These are phyloP conservation scores for Sylvia borin DNA, from an alignment of 2,797 vertebrate genomes.

Conservation along the genomic window DNA sequence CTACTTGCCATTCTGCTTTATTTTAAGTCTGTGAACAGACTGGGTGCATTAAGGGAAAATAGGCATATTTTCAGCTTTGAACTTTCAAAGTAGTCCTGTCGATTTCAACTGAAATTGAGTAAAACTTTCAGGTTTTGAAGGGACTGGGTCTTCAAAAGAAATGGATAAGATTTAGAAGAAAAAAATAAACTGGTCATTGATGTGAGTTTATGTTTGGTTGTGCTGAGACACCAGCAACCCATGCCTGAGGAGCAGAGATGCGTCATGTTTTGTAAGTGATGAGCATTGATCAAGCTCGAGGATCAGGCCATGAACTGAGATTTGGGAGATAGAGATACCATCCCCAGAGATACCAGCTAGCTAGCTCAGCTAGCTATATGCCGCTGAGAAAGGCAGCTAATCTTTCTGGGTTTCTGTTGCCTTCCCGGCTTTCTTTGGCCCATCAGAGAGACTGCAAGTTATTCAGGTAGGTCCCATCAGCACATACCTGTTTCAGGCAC, in stretches of 20 bases:
- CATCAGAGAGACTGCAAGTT: neutral
- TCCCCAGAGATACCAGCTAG: neutral
- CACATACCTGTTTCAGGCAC: fast-evolving
- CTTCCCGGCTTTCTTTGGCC: neutral
- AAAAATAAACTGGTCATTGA: neutral
- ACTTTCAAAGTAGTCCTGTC: neutral
- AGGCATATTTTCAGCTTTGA: neutral
- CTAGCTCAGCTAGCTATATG: too few relatives aligned
- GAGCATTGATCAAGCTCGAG: neutral
- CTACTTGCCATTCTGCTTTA: neutral
- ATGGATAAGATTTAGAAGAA: neutral
- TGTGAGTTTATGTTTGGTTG: neutral
- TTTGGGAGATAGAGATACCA: neutral
- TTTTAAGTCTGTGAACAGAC: neutral
- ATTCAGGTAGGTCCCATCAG: neutral
- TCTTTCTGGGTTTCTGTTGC: neutral
- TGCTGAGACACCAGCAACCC: neutral
- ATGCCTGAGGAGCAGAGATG: neutral
- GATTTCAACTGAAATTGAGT: neutral
- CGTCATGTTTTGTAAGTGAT: neutral
- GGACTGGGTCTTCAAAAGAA: neutral
- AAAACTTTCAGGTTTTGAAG: neutral
- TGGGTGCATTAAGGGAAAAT: neutral
- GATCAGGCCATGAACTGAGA: neutral
- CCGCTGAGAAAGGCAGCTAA: neutral